Conservation (phyloP, 2,113 vertebrate genomes). For the Camelus dromedarius region DNA sequence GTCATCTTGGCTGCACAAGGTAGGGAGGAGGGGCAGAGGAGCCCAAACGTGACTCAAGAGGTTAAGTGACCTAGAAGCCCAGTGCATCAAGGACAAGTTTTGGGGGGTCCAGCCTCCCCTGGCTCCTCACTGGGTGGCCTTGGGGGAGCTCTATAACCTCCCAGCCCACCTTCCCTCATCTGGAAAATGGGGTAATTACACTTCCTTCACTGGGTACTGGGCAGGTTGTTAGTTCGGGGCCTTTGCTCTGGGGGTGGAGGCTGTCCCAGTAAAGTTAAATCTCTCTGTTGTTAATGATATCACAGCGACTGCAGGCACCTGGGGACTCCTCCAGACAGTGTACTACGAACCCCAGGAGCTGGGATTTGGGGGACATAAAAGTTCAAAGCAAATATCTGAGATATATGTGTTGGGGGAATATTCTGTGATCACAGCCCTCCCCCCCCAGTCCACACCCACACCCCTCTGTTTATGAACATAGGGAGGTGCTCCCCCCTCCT, state of each 20-base stretch:
- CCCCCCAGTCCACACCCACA: too few relatives aligned
- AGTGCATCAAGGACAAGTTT: background rate
- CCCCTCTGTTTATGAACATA: fast-evolving
- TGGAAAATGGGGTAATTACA: background rate
- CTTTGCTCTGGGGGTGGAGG: background rate
- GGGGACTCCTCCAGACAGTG: background rate
- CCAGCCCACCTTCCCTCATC: background rate
- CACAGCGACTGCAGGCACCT: background rate
- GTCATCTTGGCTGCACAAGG: background rate
- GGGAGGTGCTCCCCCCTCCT: background rate
- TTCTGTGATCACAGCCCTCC: fast-evolving
- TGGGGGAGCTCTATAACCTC: background rate
- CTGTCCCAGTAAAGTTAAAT: background rate
- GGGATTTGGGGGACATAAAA: background rate
- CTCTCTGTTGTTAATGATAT: background rate
- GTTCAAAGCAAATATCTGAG: background rate
- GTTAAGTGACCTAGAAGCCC: background rate
- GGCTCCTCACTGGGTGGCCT: background rate
- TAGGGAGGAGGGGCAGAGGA: background rate
- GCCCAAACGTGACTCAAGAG: background rate
- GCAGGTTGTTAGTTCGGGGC: background rate
- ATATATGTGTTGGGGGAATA: fast-evolving
- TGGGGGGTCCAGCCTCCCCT: background rate
- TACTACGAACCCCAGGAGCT: background rate
- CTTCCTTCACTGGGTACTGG: background rate